phyloP scores from a whole-genome alignment of 2,113 vertebrate species.

The Ursus arctos region DNA sequence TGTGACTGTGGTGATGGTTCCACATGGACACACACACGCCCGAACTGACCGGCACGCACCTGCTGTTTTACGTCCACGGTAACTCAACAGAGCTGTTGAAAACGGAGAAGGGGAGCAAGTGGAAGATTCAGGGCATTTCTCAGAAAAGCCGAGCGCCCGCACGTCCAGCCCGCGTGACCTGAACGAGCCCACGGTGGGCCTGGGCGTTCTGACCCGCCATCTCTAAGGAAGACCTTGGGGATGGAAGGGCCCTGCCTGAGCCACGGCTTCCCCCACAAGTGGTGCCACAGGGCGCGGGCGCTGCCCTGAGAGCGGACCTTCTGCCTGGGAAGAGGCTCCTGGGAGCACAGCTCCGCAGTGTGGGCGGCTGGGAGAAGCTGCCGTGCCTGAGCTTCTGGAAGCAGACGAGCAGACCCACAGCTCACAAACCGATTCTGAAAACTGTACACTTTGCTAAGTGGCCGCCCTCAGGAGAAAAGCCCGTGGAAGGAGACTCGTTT shows the following conservation, averaged over 20 bases:
- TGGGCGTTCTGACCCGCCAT: rapidly evolving
- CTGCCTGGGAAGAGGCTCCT: background rate
- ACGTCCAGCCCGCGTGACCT: background rate
- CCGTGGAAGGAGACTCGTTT: background rate
- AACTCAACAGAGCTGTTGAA: background rate
- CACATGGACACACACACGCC: background rate
- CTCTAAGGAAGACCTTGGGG: background rate
- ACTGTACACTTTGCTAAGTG: background rate
- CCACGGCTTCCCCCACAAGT: no score
- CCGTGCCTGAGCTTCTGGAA: background rate
- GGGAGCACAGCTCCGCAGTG: background rate
- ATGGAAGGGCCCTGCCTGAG: rapidly evolving
- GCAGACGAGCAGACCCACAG: rapidly evolving
- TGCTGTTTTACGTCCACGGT: rapidly evolving
- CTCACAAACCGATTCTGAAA: background rate
- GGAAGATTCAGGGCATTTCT: background rate
- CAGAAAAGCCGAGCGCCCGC: background rate
- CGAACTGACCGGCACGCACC: background rate
- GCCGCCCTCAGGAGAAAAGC: background rate
- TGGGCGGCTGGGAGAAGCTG: rapidly evolving
- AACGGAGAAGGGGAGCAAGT: background rate
- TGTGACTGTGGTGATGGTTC: background rate
- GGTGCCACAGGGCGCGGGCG: rapidly evolving
- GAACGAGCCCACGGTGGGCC: background rate
- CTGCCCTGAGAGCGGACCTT: background rate